Evolutionary conservation across 1,140 invertebrate species (phyloP).

Genomic region (Drosophila albomicans): DNA sequence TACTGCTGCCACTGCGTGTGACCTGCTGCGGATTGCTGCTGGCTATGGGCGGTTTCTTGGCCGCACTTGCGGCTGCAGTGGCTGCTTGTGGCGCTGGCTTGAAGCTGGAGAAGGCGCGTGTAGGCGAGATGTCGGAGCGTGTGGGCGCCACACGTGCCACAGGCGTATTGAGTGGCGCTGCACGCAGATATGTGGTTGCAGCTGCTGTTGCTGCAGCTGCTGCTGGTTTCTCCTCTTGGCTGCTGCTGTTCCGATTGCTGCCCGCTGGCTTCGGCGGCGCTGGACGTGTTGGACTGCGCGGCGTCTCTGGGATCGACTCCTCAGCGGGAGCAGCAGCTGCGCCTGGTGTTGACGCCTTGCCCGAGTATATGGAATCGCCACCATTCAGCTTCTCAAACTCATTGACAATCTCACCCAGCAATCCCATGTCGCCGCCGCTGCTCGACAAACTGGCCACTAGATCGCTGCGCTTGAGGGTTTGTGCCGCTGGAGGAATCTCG

Average conservation of each 20-base stretch:
- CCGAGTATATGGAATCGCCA: slow-evolving; percentile 94
- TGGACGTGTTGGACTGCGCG: slow-evolving; percentile 63
- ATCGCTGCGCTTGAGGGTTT: slow-evolving; percentile 81
- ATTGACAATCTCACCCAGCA: slow-evolving; percentile 93
- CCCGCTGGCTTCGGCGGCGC: slow-evolving; percentile 79
- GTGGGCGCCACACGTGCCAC: slow-evolving; percentile 89
- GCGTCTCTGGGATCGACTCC: slow-evolving; percentile 13
- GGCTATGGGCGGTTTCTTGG: slow-evolving; percentile 14
- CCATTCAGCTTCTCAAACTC: slow-evolving; percentile 93
- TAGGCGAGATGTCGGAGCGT: slow-evolving; percentile 84
- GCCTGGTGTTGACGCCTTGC: slow-evolving; percentile 84
- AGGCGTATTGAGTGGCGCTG: slow-evolving; percentile 89
- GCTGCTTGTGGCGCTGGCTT: slow-evolving; percentile 57
- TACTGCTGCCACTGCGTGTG: slow-evolving; percentile 32
- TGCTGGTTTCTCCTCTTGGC: slow-evolving; percentile 53
- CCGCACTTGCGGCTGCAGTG: neutral
- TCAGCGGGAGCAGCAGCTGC: slow-evolving; percentile 84
- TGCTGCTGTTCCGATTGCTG: slow-evolving; percentile 51
- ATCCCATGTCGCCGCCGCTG: slow-evolving; percentile 87
- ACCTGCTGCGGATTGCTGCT: slow-evolving; percentile 9
- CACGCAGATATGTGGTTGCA: slow-evolving; percentile 89
- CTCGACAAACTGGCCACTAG: slow-evolving; percentile 77
- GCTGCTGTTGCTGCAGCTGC: slow-evolving; percentile 29
- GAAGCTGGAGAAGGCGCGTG: slow-evolving; percentile 80
- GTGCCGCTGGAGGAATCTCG: slow-evolving; percentile 86